Evolutionary conservation across 1,140 invertebrate genomes (phyloP), one percentile per base, ranked within the genome.

Genomic region (Brachionus manjavacas): DNA sequence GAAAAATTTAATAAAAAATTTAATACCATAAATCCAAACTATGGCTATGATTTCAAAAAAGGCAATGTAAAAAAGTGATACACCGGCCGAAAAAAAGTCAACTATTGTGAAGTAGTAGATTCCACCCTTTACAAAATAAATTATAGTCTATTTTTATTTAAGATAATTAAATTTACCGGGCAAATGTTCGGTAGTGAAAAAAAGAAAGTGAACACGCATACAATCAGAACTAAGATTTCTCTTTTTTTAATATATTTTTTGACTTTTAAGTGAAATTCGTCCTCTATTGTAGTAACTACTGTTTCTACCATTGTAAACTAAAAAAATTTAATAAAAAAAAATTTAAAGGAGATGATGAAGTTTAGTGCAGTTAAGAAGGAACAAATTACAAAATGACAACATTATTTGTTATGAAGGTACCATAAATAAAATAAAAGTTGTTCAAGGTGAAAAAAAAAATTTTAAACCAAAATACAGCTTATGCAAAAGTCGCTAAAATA

Each of bases 41-140:
- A 96, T 93, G 3, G 93, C 95, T 35, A 96, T 93, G 14, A 95
- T 92, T 91, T 97, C 95, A 88, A 96, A 95, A 88, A 96, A 95
- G 43, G 95, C 95, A 46, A 96, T 91, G 86, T 95, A 95, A 91
- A 96, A 95, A 46, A 96, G 93, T 8, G 94, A 95, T 85, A 96
- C 92, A 0, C 94, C 95, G 16, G 95, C 94, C 6, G 95, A 93
- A 88, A 96, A 97, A 88, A 95, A 95, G 88, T 97, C 95, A 87
- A 96, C 94, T 41, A 96, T 89, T 91, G 95, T 94, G 88, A 97
- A 96, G 87, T 94, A 94, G 87, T 95, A 96, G 86, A 96, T 95
- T 85, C 95, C 95, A 85, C 95, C 95, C 93, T 94, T 88, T 83
- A 89, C 89, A 74, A 68, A 14, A 55, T 28, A 20, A 11, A 85